Evolutionary conservation across 2,888 invertebrate genomes (phyloP).

Genomic region (Cryptus armator): DNA sequence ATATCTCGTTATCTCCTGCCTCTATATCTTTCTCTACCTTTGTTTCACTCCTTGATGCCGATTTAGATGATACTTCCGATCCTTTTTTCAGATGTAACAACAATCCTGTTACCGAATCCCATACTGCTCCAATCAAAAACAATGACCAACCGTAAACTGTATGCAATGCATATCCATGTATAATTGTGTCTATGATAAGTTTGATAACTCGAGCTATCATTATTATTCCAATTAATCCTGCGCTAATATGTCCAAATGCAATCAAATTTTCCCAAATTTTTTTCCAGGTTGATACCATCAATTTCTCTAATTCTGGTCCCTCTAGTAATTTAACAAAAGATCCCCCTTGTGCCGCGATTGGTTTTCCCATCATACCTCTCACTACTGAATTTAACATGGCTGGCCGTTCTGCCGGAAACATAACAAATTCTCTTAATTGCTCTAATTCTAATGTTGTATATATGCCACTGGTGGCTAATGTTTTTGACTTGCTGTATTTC

Average conservation of each 20-base stretch:
- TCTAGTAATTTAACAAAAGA: conserved; percentile 30
- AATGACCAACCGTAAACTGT: conserved; percentile 46
- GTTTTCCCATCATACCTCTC: conserved; percentile 47
- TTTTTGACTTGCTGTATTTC: too few relatives aligned
- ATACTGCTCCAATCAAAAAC: conserved; percentile 24
- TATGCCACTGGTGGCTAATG: too few relatives aligned
- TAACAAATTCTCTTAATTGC: conserved; percentile 20
- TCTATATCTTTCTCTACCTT: too few relatives aligned
- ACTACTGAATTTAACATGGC: conserved; percentile 54
- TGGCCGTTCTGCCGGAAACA: conserved; percentile 57
- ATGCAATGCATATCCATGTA: conserved; percentile 44
- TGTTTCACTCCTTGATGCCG: neutral
- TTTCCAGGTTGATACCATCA: conserved; percentile 31
- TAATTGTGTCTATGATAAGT: conserved; percentile 18
- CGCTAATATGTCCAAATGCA: conserved; percentile 40
- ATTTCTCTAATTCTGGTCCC: conserved; percentile 27
- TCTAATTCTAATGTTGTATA: too few relatives aligned
- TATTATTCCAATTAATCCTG: conserved; percentile 40
- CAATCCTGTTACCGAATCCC: neutral
- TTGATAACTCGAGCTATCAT: conserved; percentile 40
- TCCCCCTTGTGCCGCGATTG: neutral
- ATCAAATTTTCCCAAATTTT: conserved; percentile 45
- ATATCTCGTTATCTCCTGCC: too few relatives aligned
- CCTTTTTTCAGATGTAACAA: neutral
- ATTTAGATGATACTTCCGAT: neutral